phyloP scores from a whole-genome alignment of 2,113 vertebrate species.

The Motacilla tschutschensis region DNA sequence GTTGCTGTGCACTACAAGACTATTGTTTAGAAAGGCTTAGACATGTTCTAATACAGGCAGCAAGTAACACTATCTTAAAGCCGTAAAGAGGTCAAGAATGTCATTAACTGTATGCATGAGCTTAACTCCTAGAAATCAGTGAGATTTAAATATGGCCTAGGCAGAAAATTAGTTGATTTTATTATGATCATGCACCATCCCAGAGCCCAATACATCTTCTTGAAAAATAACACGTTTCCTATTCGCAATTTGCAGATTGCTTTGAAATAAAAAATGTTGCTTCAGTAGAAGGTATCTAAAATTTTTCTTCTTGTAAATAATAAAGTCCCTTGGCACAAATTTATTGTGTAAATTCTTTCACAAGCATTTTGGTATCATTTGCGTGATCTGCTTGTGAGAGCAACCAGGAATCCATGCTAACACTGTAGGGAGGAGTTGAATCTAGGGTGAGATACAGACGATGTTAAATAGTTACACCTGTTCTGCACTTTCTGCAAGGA shows the following conservation, averaged over 20 bases:
- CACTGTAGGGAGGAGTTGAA: not conserved
- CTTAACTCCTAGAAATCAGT: not conserved
- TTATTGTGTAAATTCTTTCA: not conserved
- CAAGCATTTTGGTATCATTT: not conserved
- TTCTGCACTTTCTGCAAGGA: not conserved
- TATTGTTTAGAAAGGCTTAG: not conserved
- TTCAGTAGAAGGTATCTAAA: not conserved
- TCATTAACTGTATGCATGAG: not conserved
- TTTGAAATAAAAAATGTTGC: not conserved
- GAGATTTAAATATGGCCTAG: not conserved
- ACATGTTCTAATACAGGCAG: not conserved
- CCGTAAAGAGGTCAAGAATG: not conserved
- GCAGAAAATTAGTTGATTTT: not conserved
- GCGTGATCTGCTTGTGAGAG: not conserved
- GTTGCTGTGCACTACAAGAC: not conserved
- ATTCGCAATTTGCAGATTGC: not conserved
- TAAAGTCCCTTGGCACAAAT: not conserved
- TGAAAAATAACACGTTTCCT: not conserved
- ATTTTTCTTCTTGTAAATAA: not conserved
- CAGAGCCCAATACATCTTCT: not conserved
- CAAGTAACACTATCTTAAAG: not conserved
- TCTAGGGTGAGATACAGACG: not conserved
- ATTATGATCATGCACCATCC: not conserved
- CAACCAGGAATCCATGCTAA: not conserved
- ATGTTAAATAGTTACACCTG: conserved; percentile 1